These are phyloP conservation scores for Monopterus albus DNA, from an alignment of 2,113 vertebrate genomes.

Conservation along the genomic window DNA sequence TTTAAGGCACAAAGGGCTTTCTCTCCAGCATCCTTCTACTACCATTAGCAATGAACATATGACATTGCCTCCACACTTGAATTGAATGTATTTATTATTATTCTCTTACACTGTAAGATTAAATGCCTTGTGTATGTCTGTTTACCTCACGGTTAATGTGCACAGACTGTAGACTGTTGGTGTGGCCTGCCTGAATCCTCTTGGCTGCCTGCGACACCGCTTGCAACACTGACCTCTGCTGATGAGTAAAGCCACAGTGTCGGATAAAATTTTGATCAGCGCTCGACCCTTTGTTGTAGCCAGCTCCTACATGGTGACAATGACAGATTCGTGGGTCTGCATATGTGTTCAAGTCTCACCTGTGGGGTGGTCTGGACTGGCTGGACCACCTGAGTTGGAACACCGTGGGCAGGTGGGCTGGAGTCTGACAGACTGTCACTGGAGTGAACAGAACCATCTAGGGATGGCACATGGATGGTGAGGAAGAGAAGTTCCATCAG, in stretches of 20 bases:
- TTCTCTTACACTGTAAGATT: not conserved
- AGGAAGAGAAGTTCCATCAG: conserved; percentile 18
- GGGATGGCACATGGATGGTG: conserved; percentile 7
- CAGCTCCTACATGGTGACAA: not conserved
- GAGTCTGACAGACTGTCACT: conserved; percentile 89
- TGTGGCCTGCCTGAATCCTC: conserved; percentile 80
- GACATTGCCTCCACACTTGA: not conserved
- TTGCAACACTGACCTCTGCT: conserved; percentile 90
- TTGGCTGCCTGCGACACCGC: conserved; percentile 83
- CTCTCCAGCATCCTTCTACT: not conserved
- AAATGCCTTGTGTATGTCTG: conserved; percentile 1
- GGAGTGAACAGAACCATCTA: conserved; percentile 88
- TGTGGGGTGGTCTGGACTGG: conserved; percentile 87
- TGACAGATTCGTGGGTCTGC: not conserved
- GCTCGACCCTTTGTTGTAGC: not conserved
- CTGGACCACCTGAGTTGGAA: conserved; percentile 90
- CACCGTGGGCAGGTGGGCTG: conserved; percentile 84
- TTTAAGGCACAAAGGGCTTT: not conserved
- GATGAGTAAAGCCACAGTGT: conserved; percentile 38
- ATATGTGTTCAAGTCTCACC: conserved; percentile 78
- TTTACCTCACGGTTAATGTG: conserved; percentile 88
- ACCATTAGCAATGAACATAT: not conserved
- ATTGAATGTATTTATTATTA: not conserved
- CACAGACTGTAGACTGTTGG: conserved; percentile 83
- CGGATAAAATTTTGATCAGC: not conserved